Evolutionary conservation across 2,113 vertebrate genomes (phyloP), one percentile per base, ranked within the genome.

Genomic region (Amazona vittata): DNA sequence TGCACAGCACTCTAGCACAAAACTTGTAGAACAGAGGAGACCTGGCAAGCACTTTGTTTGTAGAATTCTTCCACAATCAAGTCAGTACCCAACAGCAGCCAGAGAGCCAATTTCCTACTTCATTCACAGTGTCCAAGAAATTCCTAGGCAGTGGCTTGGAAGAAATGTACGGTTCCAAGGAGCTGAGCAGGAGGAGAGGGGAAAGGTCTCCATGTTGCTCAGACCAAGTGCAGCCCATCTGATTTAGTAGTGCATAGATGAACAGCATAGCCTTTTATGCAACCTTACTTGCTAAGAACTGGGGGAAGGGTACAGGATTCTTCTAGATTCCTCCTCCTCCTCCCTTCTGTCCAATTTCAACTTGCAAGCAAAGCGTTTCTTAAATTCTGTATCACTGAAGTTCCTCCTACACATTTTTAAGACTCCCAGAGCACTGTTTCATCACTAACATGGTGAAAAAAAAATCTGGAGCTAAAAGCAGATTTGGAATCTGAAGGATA

Each of bases 381-480:
- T 15, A 20, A 80, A 69, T 50, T 78, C 20, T 35, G 73, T 46
- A 83, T 41, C 60, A 19, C 64, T 77, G 55, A 74, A 91, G 68
- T 47, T 60, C 86, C 65, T 94, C 93, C 93, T 82, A 94, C 15
- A 0, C 24, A 1, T 83, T 94, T 92, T 83, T 59, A 91, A 94
- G 85, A 60, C 33, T 91, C 69, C 37, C 55, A 76, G 84, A 92
- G 63, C 47, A 69, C 62, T 69, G 46, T 55, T 89, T 86, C 62
- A 92, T 35, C 50, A 29, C 50, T 41, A 64, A 62, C 28, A 22
- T 22, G 52, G 24, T 67, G 31, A 2, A n/a, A 41, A 24, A 31
- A 74, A 52, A 68, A 85, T 28, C 67, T 86, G 78, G 44, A 88
- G 49, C 86, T 82, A 93, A 92, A 94, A 83, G 76, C 68, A 89